Evolutionary conservation across 2,113 vertebrate genomes (phyloP), one percentile per base, ranked within the genome.

Genomic region (Orcinus orca): DNA sequence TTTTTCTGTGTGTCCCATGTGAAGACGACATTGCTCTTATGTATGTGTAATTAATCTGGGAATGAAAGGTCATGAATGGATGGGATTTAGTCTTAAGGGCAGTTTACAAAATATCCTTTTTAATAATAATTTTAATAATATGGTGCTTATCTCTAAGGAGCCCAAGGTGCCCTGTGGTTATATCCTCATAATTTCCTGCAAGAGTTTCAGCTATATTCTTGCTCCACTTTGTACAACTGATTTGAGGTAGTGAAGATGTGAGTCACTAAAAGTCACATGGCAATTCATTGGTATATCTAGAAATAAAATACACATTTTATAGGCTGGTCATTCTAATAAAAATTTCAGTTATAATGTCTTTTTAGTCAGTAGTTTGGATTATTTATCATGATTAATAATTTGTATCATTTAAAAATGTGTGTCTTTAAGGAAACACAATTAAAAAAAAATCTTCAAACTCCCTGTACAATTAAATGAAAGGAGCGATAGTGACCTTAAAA

Each of bases 101-200:
- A 76, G 41, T 87, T 87, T 60, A 76, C 26, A 53, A 55, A 65
- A 44, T 71, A 36, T 93, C 68, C 11, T 94, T 90, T 81, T 74
- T 87, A 71, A 74, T 68, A 73, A 77, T 92, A 65, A 74, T 50
- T 96, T 82, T 82, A 91, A 67, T 95, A 89, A 95, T n/a, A 82
- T 18, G 58, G 21, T 91, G 20, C 53, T 33, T 65, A 14, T 88
- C 62, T 86, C 38, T 77, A 58, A 84, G 81, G 81, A 88, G 55
- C 44, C 44, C 3, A 55, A 47, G 44, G 26, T 91, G 58, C 41
- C 31, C 20, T 71, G 17, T 79, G 83, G 25, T 88, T 87, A 31
- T 74, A 63, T 60, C 76, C 50, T 70, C 20, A 65, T 53, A 63
- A 73, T 89, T 65, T 96, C 26, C 77, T 33, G 21, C 73, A 73